Evolutionary conservation across 2,113 vertebrate species (phyloP), one percentile per base, ranked within the genome.

Genomic region (Gopherus flavomarginatus): DNA sequence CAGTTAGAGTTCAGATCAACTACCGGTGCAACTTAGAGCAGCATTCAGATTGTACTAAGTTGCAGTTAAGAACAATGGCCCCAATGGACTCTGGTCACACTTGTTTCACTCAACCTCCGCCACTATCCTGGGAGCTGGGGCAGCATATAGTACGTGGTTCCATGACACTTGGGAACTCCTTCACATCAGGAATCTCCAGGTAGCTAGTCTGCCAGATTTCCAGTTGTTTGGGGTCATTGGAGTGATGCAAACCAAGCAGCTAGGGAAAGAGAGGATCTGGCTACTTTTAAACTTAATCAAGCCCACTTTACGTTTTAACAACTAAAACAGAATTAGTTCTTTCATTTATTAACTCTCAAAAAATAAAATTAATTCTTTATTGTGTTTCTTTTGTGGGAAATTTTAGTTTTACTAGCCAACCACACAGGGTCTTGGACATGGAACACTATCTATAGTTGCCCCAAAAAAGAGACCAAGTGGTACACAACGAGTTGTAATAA

Each of bases 351-450:
- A 24, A 52, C 6, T 57, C 6, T 62, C 11, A 47, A 85, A 56
- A n/a, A 35, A 69, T 35, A 85, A 83, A 14, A 5, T 11, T 29
- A 0, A 1, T 2, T 75, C 69, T 16, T 83, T 35, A 50, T 0
- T 47, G 47, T 4, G 1, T 19, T 75, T 93, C 53, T 81, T 50
- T 7, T 7, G 35, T 14, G 50, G 24, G 56, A 49, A 6, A 94
- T 77, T 77, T 42, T 77, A 26, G 38, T 6, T 77, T 47, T 78
- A 14, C 75, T 47, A 47, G 42, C 42, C 26, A 78, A 27, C 11
- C 22, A 47, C 24, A 44, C 42, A 44, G 12, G 24, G 13, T 11
- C 24, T 78, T 78, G 42, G 42, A 78, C 12, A 47, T 44, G 26
- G 75, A 4, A 6, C 31, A n/a, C 65, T 21, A 6, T 57, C 31